Evolutionary conservation across 2,888 invertebrate species (phyloP), one percentile per base, ranked within the genome.

Genomic region (Brenthis hecate): DNA sequence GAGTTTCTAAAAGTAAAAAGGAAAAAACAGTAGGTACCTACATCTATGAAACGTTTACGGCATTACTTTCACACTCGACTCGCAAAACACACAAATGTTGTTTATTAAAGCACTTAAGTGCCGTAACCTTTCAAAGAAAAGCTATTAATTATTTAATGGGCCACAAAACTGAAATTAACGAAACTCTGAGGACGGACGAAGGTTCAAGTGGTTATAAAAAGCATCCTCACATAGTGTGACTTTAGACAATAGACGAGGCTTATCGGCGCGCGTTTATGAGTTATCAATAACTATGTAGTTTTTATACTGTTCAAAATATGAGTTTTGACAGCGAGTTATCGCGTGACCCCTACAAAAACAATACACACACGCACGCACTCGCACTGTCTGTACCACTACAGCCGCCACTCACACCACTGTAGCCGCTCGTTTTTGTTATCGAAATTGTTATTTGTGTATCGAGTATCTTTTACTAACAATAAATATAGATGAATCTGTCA

Each of bases 101-200:
- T 57, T 65, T 57, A 68, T 57, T 60, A 62, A 50, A 70, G 56
- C 68, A 66, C 65, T 71, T 54, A 51, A 72, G 51, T 65, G 68
- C 51, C 56, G 66, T 53, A 60, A 60, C 47, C 62, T 66, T 85
- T 84, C 84, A 80, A 75, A 80, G 83, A 85, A 86, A 78, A 77
- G 77, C 78, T 77, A 85, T 85, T 84, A 84, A 85, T 85, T 76
- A 78, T 78, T 84, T 84, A 75, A 84, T 79, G 80, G 79, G 77
- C 77, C 72, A 81, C 81, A 80, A 82, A 82, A 82, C 72, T 72
- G 75, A 75, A 77, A 79, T 80, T 77, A 80, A 82, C 72, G 72
- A 69, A 73, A 65, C 74, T 75, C 78, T 63, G 86, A 81, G 76
- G 87, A 88, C 76, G 81, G 88, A 89, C 80, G 85, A 84, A 79